phyloP scores from a whole-genome alignment of 2,113 vertebrate genomes.

The Hypocryptadius cinnamomeus region DNA sequence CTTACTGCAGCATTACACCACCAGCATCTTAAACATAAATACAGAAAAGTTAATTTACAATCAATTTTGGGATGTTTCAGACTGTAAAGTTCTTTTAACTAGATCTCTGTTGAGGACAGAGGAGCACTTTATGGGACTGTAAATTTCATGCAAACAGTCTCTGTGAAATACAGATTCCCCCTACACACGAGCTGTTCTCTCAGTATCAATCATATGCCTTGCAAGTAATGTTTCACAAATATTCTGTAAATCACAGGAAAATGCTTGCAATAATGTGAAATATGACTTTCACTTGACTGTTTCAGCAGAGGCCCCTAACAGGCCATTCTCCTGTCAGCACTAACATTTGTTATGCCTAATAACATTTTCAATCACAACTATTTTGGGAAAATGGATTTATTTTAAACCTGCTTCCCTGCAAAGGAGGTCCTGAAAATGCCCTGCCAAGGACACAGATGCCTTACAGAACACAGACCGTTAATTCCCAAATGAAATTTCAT shows the following conservation, averaged over 20 bases:
- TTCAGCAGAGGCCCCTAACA: slow-evolving; percentile 66
- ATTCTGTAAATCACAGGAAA: slow-evolving; percentile 77
- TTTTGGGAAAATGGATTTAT: slow-evolving; percentile 77
- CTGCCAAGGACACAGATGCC: slow-evolving; percentile 74
- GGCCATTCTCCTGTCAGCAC: slow-evolving; percentile 70
- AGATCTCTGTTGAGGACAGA: slow-evolving; percentile 70
- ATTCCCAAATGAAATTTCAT: slow-evolving; percentile 53
- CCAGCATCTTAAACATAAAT: slow-evolving; percentile 66
- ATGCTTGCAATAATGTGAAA: slow-evolving; percentile 72
- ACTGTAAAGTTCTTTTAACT: slow-evolving; percentile 79
- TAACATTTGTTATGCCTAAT: slow-evolving; percentile 82
- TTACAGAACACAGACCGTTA: slow-evolving; percentile 67
- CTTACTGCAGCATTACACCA: slow-evolving; percentile 21
- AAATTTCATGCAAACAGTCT: slow-evolving; percentile 70
- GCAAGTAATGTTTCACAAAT: slow-evolving; percentile 76
- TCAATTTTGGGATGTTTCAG: slow-evolving; percentile 75
- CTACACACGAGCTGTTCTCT: slow-evolving; percentile 59
- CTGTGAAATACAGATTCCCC: slow-evolving; percentile 67
- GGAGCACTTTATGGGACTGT: slow-evolving; percentile 71
- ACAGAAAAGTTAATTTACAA: slow-evolving; percentile 72
- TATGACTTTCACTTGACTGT: slow-evolving; percentile 77
- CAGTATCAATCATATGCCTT: slow-evolving; percentile 65
- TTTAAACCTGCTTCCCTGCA: slow-evolving; percentile 66
- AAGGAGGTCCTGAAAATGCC: slow-evolving; percentile 49
- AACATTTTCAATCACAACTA: slow-evolving; percentile 80